These are phyloP conservation scores for Acanthaster planci DNA, from an alignment of 35 echinoderm and acorn worm species.

Conservation along the genomic window DNA sequence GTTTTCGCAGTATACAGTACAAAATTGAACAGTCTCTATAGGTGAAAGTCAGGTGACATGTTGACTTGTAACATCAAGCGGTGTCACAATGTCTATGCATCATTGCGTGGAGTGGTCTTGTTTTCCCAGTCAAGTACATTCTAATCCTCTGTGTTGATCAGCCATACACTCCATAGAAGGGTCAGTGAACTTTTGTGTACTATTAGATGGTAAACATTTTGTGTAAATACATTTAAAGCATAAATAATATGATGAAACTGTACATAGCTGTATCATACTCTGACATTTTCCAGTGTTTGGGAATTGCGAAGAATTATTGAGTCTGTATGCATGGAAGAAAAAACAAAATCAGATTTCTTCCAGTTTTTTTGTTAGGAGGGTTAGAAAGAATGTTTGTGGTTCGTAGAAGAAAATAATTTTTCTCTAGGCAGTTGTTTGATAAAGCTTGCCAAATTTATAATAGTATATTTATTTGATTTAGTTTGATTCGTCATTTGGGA, in stretches of 20 bases:
- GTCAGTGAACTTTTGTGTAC: background rate
- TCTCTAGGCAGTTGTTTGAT: background rate
- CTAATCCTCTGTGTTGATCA: too few relatives aligned
- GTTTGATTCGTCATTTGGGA: background rate
- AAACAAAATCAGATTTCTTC: slow-evolving; percentile 14
- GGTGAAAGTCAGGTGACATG: too few relatives aligned
- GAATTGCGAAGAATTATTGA: background rate
- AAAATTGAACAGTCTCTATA: too few relatives aligned
- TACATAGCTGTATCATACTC: background rate
- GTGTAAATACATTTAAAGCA: slow-evolving; percentile 1
- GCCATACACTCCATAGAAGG: background rate
- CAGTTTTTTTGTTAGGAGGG: background rate
- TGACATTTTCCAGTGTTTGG: background rate
- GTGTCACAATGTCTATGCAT: too few relatives aligned
- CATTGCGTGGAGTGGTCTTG: too few relatives aligned
- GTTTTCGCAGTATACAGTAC: too few relatives aligned
- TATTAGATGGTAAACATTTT: background rate
- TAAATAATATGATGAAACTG: background rate
- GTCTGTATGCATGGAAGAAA: background rate
- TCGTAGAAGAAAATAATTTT: background rate
- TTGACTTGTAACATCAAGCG: too few relatives aligned
- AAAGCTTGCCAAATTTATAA: slow-evolving; percentile 13
- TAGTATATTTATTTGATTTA: slow-evolving; percentile 17
- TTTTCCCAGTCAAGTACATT: too few relatives aligned
- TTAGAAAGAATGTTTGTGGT: too few relatives aligned